Evolutionary conservation across 2,888 invertebrate genomes (phyloP), one percentile per base, ranked within the genome.

Genomic region (Apodemia duryi): DNA sequence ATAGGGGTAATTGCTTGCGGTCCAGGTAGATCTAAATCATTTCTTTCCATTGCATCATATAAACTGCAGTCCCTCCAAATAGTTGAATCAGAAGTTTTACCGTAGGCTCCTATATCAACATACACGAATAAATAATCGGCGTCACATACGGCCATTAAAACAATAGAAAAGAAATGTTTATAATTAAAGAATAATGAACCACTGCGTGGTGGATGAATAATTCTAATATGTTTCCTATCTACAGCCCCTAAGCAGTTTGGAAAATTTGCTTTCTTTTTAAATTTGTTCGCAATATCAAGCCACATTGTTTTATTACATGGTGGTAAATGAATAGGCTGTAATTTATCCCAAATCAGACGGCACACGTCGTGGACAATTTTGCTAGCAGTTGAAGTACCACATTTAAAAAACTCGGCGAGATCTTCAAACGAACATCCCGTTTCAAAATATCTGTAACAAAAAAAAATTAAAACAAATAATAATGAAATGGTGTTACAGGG

Each of bases 101-200:
- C 63, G 49, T 63, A 63, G 63, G 49, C 29, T 63, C 63, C 52
- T 32, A 63, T 35, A 52, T 63, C 52, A 29, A 63, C 52, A 21
- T 63, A 29, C 32, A 52, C 49, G 28, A 63, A 63, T 32, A 32
- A 49, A 35, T 63, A 63, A 52, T 63, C 32, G 35, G 52, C 52
- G 52, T 52, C 63, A 63, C 63, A 52, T 52, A 63, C 49, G 46
- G 52, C 63, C 6, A 51, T 28, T 49, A 63, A 63, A 29, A 63
- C 51, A 13, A 35, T 52, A 29, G 63, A 52, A 63, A 51, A 63
- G 4, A n/a, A 63, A 51, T 51, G 51, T 63, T 63, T 63, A 11
- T 51, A 51, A 21, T 51, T 5, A 51, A 51, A 51, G 38, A 51
- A 51, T 51, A 21, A 51, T 51, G 63, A 51, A 9, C 60, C 60